A percentile compares a stretch with the other conserved stretches of the same genome.
phyloP scores from a whole-genome alignment of 2,113 vertebrate species.

The Rhadina sibilatrix region DNA sequence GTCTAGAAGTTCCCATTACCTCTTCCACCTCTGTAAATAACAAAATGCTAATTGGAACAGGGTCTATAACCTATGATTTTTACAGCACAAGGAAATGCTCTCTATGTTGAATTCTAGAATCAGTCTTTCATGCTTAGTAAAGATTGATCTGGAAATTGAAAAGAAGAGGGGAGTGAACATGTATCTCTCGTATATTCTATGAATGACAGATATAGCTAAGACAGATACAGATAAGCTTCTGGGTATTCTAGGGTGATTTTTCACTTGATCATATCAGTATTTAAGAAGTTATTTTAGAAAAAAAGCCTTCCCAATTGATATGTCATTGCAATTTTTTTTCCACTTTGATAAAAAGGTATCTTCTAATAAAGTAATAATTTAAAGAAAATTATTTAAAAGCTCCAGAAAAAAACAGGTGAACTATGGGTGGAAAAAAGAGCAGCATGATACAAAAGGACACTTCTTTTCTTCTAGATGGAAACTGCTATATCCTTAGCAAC shows the following conservation, averaged over 20 bases:
- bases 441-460: background rate
- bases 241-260: background rate
- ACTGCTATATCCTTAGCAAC: background rate
- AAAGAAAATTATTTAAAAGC: background rate
- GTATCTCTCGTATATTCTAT: background rate
- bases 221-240: background rate
- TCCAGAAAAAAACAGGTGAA: background rate
- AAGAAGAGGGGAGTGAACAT: background rate
- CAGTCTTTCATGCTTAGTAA: background rate
- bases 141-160: background rate
- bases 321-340: background rate
- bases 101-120: background rate
- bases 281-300: background rate
- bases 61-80: background rate
- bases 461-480: background rate
- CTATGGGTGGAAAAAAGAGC: background rate
- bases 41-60: background rate
- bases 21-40: background rate
- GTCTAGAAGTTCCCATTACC: background rate
- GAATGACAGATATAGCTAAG: background rate
- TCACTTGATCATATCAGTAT: background rate
- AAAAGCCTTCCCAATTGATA: background rate
- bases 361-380: background rate
- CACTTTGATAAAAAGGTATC: background rate
- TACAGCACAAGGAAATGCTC: rapidly evolving